Base-by-base conservation (phyloP, 2,888 invertebrate species). In the Ariolimax columbianus region DNA sequence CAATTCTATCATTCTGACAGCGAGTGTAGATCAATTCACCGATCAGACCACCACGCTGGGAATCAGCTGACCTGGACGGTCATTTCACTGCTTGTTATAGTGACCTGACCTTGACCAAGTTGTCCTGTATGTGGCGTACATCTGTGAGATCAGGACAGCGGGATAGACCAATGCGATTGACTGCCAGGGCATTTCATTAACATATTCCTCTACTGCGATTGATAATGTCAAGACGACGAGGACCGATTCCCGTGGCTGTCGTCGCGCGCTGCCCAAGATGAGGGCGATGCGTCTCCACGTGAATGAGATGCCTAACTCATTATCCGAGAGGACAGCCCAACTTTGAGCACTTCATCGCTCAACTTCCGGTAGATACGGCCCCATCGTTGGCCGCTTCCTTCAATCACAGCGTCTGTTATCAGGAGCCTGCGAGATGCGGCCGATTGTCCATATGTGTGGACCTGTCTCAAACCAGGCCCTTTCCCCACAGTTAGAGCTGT, bases 221-320 rank as follows among this genome's bases (percentile, higher is more conserved):
- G 80, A 81, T 70, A 70, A 70, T n/a, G 80, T 81, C 70, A 47
- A 19, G 2, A 51, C 19, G 51, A 70, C 36, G 80, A 26, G n/a
- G 70, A 51, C 70, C 55, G 23, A 38, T 36, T 1, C 7, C 6
- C 70, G 36, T 72, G 19, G 55, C 19, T 55, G 55, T 55, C 19
- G 55, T 70, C 26, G 7, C 51, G 70, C 70, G 51, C 38, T 38
- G 19, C 11, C 17, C 43, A 47, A 70, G 70, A 81, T 81, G 51
- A 23, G 80, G 40, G 70, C 47, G 47, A 70, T 51, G 51, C 26
- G 47, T 70, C 55, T 33, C 26, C 38, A 0, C 47, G 19, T n/a
- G 1, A 36, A 70, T 36, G 17, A 2, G 55, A 55, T 14, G 55
- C 2, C 55, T 55, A 55, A 55, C 55, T 30, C 36, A 36, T 26